Percentiles rank a stretch among this genome's conserved stretches.
Conservation (phyloP, 2,888 invertebrate species). For the Meghimatium bilineatum region DNA sequence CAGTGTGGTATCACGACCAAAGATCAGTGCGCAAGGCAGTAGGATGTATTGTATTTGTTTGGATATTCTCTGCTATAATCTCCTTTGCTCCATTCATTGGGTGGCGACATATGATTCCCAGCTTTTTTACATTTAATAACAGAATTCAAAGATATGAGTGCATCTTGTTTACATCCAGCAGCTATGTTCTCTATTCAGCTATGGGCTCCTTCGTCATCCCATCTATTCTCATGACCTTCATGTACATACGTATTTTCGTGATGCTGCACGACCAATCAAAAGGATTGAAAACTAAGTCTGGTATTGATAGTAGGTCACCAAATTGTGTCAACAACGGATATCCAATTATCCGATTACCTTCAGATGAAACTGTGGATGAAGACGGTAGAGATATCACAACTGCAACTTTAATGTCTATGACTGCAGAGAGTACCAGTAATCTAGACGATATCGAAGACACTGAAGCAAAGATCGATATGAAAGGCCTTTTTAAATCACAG, state of each 20-base stretch:
- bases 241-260: slow-evolving; percentile 76
- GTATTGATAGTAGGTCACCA: not conserved
- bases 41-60: slow-evolving; percentile 74
- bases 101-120: slow-evolving; percentile 70
- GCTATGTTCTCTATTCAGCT: slow-evolving; percentile 77
- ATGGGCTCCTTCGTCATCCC: slow-evolving; percentile 77
- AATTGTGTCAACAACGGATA: slow-evolving; percentile 10
- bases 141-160: slow-evolving; percentile 70
- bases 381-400: slow-evolving; percentile 44
- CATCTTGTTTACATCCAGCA: slow-evolving; percentile 72
- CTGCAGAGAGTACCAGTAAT: slow-evolving; percentile 18
- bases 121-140: slow-evolving; percentile 64
- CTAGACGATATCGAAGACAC: slow-evolving; percentile 24
- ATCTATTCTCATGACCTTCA: slow-evolving; percentile 73
- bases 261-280: slow-evolving; percentile 70
- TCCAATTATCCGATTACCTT: slow-evolving; percentile 43
- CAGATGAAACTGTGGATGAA: slow-evolving; percentile 22
- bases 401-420: slow-evolving; percentile 36
- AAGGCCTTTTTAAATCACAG: not conserved
- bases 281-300: slow-evolving; percentile 39
- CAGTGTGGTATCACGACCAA: slow-evolving; percentile 76
- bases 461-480: not conserved
- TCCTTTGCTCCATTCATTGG: slow-evolving; percentile 76
- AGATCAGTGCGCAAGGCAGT: slow-evolving; percentile 72
- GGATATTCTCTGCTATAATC: slow-evolving; percentile 75